Conservation (phyloP, 2,113 vertebrate species). For the Himantopus leucocephalus region DNA sequence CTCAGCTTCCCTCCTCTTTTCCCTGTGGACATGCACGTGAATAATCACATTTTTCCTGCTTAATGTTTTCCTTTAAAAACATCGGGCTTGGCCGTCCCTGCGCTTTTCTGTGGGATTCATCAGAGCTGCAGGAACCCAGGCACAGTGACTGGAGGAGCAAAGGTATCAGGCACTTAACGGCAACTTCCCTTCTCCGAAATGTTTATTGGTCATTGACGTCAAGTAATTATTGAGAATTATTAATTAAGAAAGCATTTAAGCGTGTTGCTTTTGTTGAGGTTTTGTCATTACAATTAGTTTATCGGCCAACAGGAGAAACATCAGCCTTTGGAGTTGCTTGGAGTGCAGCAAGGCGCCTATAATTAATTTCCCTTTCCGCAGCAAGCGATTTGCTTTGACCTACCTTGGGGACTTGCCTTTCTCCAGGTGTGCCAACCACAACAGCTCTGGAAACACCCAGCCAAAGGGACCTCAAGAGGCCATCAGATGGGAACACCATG, state of each 20-base stretch:
- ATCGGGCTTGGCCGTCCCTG: not conserved
- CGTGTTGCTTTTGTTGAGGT: constrained; percentile 44
- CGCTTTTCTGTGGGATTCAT: constrained; percentile 11
- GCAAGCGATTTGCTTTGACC: not conserved
- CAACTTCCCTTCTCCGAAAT: constrained; percentile 54
- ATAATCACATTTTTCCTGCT: constrained; percentile 46
- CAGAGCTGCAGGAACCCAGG: constrained; percentile 3
- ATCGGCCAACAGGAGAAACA: constrained; percentile 37
- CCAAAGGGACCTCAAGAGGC: not conserved
- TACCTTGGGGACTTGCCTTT: constrained; percentile 35
- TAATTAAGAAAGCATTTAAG: constrained; percentile 62
- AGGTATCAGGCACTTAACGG: not conserved
- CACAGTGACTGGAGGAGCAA: not conserved
- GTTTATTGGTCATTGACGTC: constrained; percentile 61
- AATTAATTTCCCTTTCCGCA: constrained; percentile 66
- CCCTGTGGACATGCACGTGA: not conserved
- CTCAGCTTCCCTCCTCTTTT: not conserved
- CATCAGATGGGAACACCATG: not conserved
- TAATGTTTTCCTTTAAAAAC: constrained; percentile 53
- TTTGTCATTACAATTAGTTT: constrained; percentile 58
- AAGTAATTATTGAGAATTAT: constrained; percentile 61
- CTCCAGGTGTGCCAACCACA: constrained; percentile 54
- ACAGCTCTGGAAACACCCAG: not conserved
- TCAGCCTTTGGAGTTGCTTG: constrained; percentile 9
- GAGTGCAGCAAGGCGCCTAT: constrained; percentile 37